Percentiles rank a stretch among this genome's conserved stretches.
These are phyloP conservation scores for Leucophenga montana DNA, from an alignment of 2,888 invertebrate genomes.

Conservation along the genomic window DNA sequence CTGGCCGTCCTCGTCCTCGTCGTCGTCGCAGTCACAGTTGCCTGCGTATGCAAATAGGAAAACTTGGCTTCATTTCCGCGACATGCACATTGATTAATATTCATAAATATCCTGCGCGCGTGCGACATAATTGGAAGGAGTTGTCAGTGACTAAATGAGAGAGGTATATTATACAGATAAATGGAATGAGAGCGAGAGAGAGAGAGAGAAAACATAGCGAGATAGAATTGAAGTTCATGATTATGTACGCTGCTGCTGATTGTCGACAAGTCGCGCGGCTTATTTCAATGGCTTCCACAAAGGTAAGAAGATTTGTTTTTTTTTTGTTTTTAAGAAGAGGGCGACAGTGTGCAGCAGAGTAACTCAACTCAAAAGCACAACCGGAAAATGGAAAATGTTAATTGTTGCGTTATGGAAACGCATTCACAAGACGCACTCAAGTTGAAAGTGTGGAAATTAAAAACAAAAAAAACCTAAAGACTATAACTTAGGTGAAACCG, in stretches of 20 bases:
- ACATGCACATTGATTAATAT: constrained; percentile 60
- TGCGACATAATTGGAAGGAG: constrained; percentile 20
- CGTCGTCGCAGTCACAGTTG: constrained; percentile 2
- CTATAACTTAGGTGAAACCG: constrained; percentile 15
- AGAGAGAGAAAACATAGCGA: no score
- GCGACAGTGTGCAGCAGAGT: constrained; percentile 24
- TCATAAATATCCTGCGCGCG: constrained; percentile 56
- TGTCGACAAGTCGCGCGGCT: not conserved
- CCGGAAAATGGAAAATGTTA: constrained; percentile 68
- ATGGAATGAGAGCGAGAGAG: no score
- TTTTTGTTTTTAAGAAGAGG: not conserved
- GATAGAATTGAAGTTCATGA: not conserved
- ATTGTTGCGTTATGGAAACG: constrained; percentile 52
- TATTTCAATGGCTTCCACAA: constrained; percentile 11
- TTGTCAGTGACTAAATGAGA: not conserved
- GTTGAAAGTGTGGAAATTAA: constrained; percentile 54
- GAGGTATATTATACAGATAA: no score
- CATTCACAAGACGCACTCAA: constrained; percentile 62
- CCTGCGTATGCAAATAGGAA: constrained; percentile 39
- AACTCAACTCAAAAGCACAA: constrained; percentile 43
- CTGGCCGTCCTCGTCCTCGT: not conserved
- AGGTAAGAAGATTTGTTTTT: constrained; percentile 13
- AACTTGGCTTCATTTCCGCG: constrained; percentile 50
- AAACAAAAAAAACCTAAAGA: no score
- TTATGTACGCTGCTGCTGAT: constrained; percentile 4